These are phyloP conservation scores for human DNA, from an alignment of 2,113 vertebrate species.

Conservation along the genomic window DNA sequence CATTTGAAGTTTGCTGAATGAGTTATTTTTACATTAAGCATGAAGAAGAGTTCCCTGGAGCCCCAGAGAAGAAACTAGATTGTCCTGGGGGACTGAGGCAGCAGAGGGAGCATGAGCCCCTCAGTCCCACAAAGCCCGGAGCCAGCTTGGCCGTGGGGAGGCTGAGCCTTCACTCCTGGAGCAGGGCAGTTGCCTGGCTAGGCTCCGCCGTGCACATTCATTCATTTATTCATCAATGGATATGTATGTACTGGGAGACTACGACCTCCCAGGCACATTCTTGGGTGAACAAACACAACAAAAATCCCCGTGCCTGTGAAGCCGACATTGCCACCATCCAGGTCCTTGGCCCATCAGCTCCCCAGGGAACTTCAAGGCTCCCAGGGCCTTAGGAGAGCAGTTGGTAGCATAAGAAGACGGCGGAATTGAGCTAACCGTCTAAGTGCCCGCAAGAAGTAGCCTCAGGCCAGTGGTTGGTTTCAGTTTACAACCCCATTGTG, in stretches of 20 bases:
- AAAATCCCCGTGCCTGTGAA: rapidly evolving
- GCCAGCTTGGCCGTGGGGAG: rapidly evolving
- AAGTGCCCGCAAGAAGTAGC: rapidly evolving
- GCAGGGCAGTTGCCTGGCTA: too few species aligned
- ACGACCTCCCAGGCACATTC: rapidly evolving
- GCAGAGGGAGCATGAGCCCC: background rate
- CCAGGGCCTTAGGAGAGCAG: background rate
- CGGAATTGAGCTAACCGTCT: rapidly evolving
- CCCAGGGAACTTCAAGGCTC: too few species aligned
- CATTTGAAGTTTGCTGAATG: background rate
- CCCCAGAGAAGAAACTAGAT: background rate
- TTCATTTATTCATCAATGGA: background rate
- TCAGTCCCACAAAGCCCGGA: background rate
- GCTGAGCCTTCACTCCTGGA: background rate
- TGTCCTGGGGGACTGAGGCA: background rate
- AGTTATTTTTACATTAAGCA: background rate
- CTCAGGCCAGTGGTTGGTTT: rapidly evolving
- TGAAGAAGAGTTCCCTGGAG: background rate
- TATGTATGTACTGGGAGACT: background rate
- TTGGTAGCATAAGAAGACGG: background rate
- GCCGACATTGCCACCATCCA: rapidly evolving
- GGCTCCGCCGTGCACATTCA: rapidly evolving
- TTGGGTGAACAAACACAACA: background rate
- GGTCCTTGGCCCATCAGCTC: background rate
- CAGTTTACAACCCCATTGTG: rapidly evolving